Percentiles rank a stretch among this genome's conserved stretches.
These are phyloP conservation scores for Monopis laevigella DNA, from an alignment of 2,888 invertebrate species.

Conservation along the genomic window DNA sequence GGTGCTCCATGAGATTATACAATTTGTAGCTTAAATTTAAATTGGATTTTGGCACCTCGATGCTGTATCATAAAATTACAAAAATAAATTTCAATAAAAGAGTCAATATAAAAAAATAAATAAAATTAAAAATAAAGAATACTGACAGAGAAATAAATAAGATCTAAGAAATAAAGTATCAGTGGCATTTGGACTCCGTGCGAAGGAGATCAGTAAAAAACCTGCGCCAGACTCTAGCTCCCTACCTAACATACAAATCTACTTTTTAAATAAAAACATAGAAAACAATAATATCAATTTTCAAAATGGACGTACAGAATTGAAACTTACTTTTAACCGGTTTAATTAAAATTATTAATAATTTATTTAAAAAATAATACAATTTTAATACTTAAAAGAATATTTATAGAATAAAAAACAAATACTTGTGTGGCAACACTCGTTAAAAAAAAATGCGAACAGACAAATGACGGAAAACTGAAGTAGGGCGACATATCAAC, in stretches of 20 bases:
- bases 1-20: slow-evolving; percentile 6
- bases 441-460: too few relatives aligned
- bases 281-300: background rate
- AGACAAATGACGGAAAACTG: too few relatives aligned
- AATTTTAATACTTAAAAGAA: background rate
- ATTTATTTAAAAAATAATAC: background rate
- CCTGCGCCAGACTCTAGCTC: background rate
- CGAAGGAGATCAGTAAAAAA: slow-evolving; percentile 2
- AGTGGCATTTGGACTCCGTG: slow-evolving; percentile 11
- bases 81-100: background rate
- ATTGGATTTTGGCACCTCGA: slow-evolving; percentile 11
- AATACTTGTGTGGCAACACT: too few relatives aligned
- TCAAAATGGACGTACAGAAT: slow-evolving; percentile 3
- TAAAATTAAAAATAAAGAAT: slow-evolving; percentile 3
- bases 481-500: too few relatives aligned
- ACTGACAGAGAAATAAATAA: background rate
- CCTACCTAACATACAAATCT: background rate
- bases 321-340: background rate
- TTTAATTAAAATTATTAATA: background rate
- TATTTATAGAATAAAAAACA: too few relatives aligned
- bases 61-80: background rate
- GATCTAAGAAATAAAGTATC: background rate
- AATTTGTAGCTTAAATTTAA: background rate
- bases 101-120: slow-evolving; percentile 1
- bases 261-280: background rate